Conservation (phyloP, 2,888 invertebrate species). For the Eremobia ochroleuca region DNA sequence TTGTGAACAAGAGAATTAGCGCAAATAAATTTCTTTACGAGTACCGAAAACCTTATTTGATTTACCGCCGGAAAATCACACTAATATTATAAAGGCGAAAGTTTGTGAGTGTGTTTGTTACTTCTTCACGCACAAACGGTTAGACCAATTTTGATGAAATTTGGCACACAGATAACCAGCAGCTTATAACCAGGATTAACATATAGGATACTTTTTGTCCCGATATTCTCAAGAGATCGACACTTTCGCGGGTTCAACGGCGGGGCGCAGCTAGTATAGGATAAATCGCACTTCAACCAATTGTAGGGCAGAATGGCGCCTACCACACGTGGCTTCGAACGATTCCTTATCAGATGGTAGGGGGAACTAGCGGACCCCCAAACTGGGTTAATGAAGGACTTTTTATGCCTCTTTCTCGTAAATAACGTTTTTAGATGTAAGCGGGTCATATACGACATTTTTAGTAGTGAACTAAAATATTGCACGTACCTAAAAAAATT, state of each 20-base stretch:
- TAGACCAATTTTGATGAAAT: no score
- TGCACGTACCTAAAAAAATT: not conserved
- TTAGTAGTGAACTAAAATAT: not conserved
- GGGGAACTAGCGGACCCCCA: slow-evolving; percentile 80
- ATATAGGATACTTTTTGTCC: no score
- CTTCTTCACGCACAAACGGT: no score
- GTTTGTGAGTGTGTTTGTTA: no score
- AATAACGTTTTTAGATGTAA: slow-evolving; percentile 55
- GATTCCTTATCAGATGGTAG: slow-evolving; percentile 86
- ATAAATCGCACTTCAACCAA: slow-evolving; percentile 56
- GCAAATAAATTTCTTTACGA: slow-evolving; percentile 5
- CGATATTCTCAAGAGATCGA: no score
- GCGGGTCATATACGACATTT: slow-evolving; percentile 35
- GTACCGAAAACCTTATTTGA: slow-evolving; percentile 35
- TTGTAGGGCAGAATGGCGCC: slow-evolving; percentile 57
- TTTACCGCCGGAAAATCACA: slow-evolving; percentile 45
- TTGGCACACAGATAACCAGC: no score
- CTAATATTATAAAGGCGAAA: no score
- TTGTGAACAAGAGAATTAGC: no score
- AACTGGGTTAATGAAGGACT: slow-evolving; percentile 88
- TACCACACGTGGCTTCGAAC: slow-evolving; percentile 67
- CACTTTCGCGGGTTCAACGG: no score
- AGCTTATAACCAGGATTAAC: no score
- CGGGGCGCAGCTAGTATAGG: no score
- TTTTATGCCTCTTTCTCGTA: slow-evolving; percentile 73